Conservation (phyloP, 2,113 vertebrate species). For the Amazona guildingii region DNA sequence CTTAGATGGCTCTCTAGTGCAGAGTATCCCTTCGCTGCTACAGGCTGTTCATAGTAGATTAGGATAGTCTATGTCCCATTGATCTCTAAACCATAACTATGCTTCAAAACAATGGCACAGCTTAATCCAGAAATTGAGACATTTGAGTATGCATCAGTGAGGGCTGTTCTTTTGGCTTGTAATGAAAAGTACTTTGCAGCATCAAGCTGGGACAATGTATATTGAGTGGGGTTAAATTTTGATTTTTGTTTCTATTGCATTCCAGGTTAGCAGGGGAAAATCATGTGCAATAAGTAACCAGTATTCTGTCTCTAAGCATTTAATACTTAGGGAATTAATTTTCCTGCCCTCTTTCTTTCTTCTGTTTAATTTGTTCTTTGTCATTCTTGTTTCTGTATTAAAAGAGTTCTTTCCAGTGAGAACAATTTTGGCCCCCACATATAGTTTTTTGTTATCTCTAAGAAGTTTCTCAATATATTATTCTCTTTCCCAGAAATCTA, state of each 20-base stretch:
- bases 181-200: slow-evolving; percentile 31
- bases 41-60: slow-evolving; percentile 74
- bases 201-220: neutral
- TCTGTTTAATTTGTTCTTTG: neutral
- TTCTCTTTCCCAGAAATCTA: neutral
- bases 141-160: neutral
- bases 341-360: neutral
- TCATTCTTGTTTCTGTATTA: neutral
- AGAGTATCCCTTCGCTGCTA: slow-evolving; percentile 59
- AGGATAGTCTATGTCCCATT: slow-evolving; percentile 71
- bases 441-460: neutral
- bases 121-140: slow-evolving; percentile 70
- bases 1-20: slow-evolving; percentile 74
- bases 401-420: neutral
- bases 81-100: slow-evolving; percentile 65
- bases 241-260: neutral
- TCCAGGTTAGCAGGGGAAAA: neutral
- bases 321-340: neutral
- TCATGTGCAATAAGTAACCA: neutral
- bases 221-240: neutral
- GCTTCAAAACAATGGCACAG: slow-evolving; percentile 69
- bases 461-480: neutral
- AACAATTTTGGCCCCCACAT: neutral
- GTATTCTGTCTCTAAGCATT: neutral
- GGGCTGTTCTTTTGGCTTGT: slow-evolving; percentile 51